phyloP scores from a whole-genome alignment of 1,140 invertebrate species.

The Drosophila leontia region DNA sequence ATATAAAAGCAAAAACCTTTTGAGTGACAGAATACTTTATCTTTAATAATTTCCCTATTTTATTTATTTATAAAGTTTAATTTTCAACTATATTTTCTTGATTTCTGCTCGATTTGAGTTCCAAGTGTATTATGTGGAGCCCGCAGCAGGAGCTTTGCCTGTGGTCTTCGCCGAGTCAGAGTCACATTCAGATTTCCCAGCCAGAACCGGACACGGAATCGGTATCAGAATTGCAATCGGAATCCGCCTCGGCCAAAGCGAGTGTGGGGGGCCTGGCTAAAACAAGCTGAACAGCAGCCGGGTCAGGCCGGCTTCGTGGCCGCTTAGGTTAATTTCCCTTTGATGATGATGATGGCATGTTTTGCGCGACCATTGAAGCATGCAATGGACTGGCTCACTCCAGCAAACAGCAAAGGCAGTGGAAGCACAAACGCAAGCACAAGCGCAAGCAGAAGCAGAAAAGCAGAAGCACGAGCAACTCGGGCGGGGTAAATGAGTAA shows the following conservation, averaged over 20 bases:
- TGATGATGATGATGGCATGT: constrained; percentile 78
- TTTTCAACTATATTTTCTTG: background rate
- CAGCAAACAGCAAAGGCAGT: constrained; percentile 41
- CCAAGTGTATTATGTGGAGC: constrained; percentile 39
- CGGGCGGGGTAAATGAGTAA: constrained; percentile 32
- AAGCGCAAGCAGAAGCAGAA: background rate
- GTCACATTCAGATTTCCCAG: constrained; percentile 1
- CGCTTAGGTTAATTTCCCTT: constrained; percentile 82
- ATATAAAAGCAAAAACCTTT: fast-evolving
- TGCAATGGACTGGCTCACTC: constrained; percentile 76
- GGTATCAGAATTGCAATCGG: constrained; percentile 6
- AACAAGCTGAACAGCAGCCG: constrained; percentile 45
- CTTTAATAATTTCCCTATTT: background rate
- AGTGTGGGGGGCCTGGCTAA: constrained; percentile 8
- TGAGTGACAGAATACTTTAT: background rate
- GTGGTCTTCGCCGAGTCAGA: constrained; percentile 26
- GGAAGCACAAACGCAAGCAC: background rate
- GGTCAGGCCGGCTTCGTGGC: constrained; percentile 64
- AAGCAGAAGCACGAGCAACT: background rate
- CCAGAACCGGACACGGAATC: constrained; percentile 1
- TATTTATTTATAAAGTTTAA: background rate
- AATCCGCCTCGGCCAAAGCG: background rate
- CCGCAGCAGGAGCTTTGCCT: constrained; percentile 13
- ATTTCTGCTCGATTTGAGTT: background rate
- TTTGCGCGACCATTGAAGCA: constrained; percentile 78